Conservation (phyloP, 2,888 invertebrate species). For the Helobdella robusta region DNA sequence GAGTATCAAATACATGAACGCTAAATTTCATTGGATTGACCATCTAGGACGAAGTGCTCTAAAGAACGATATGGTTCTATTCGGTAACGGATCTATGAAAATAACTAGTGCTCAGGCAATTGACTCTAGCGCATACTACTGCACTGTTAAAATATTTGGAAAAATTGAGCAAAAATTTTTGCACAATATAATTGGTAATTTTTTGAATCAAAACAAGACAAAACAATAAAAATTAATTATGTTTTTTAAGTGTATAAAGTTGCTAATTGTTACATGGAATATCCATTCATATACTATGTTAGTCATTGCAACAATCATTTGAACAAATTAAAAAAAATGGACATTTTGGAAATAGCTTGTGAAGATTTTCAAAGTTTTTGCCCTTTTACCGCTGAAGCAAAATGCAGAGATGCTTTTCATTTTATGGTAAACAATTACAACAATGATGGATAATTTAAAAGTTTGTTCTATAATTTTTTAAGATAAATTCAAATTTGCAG, state of each 20-base stretch:
- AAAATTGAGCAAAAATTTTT: background rate
- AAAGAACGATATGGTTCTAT: conserved; percentile 4
- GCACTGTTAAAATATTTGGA: background rate
- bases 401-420: background rate
- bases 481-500: conserved; percentile 1
- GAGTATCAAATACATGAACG: background rate
- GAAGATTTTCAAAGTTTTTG: background rate
- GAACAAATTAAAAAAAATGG: conserved; percentile 6
- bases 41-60: conserved; percentile 12
- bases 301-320: background rate
- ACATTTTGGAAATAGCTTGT: background rate
- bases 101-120: background rate
- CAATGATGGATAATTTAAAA: background rate
- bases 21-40: conserved; percentile 14
- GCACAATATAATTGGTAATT: background rate
- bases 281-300: conserved; percentile 20
- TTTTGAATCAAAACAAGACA: no score
- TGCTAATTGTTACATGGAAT: conserved; percentile 24
- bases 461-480: background rate
- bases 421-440: background rate
- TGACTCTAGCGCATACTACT: conserved; percentile 11
- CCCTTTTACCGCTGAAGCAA: conserved; percentile 11
- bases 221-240: background rate
- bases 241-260: conserved; percentile 17
- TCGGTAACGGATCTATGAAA: conserved; percentile 10